Evolutionary conservation across 2,888 invertebrate species (phyloP).

Genomic region (Eubasilissa splendida): DNA sequence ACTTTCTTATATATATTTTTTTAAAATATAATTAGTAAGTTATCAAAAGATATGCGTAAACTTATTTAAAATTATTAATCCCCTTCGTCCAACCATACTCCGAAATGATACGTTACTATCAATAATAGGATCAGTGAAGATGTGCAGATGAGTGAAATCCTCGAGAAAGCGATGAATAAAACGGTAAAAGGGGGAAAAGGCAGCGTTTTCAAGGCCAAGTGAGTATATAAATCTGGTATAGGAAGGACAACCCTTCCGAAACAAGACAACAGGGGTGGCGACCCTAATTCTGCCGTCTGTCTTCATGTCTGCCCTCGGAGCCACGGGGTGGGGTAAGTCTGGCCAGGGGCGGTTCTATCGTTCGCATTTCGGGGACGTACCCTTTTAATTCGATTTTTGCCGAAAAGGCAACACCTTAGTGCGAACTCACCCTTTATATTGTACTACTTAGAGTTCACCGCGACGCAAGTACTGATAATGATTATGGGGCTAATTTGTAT

Average conservation of each 20-base stretch:
- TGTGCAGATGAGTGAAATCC: not conserved
- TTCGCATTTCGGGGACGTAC: not conserved
- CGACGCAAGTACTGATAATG: no score
- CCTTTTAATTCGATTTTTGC: not conserved
- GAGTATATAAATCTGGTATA: slow-evolving; percentile 17
- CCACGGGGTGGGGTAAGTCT: slow-evolving; percentile 17
- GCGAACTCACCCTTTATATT: no score
- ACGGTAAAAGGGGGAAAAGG: slow-evolving; percentile 9
- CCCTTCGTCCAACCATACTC: no score
- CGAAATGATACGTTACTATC: no score
- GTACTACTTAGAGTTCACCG: no score
- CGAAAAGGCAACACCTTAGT: no score
- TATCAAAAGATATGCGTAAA: no score
- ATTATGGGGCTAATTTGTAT: no score
- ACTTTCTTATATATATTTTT: no score
- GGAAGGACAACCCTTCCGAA: slow-evolving; percentile 17
- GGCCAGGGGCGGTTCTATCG: slow-evolving; percentile 8
- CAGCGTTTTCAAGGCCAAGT: slow-evolving; percentile 25
- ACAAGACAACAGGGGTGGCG: slow-evolving; percentile 35
- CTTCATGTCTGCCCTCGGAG: slow-evolving; percentile 42
- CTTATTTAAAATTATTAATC: no score
- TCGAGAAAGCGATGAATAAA: not conserved
- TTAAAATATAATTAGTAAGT: no score
- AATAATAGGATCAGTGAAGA: no score
- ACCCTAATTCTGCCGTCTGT: slow-evolving; percentile 46